phyloP scores from a whole-genome alignment of 2,888 invertebrate genomes.

The Caradrina kadenii region DNA sequence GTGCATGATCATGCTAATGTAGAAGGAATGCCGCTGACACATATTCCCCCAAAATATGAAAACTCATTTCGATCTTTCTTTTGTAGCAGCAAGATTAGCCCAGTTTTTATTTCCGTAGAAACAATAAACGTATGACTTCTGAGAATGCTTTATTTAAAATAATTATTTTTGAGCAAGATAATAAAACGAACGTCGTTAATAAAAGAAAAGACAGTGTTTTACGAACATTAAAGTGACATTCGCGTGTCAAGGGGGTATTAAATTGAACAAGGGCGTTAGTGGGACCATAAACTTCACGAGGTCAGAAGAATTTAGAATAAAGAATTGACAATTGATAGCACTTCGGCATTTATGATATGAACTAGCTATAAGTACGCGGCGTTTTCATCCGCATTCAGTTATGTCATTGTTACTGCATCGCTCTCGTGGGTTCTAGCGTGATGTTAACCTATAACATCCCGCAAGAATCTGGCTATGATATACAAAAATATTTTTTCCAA shows the following conservation, averaged over 20 bases:
- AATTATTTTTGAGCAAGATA: slow-evolving; percentile 28
- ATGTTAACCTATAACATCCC: too few species aligned
- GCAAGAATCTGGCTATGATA: too few species aligned
- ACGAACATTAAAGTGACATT: slow-evolving; percentile 55
- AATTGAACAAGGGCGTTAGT: slow-evolving; percentile 43
- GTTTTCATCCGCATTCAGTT: too few species aligned
- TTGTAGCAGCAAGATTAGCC: slow-evolving; percentile 35
- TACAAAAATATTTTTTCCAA: too few species aligned
- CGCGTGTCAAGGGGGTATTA: slow-evolving; percentile 55
- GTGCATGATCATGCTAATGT: slow-evolving; percentile 5
- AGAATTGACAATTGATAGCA: slow-evolving; percentile 12
- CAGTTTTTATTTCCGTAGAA: slow-evolving; percentile 46
- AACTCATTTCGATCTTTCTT: slow-evolving; percentile 11
- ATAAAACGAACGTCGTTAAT: slow-evolving; percentile 49
- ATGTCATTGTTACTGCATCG: too few species aligned
- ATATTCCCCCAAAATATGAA: slow-evolving; percentile 18
- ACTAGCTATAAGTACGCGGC: too few species aligned
- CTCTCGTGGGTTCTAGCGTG: too few species aligned
- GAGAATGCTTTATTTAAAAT: slow-evolving; percentile 31
- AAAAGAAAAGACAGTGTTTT: slow-evolving; percentile 28
- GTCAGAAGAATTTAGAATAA: slow-evolving; percentile 27
- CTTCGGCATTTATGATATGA: too few species aligned
- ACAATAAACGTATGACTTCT: slow-evolving; percentile 28
- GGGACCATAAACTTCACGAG: slow-evolving; percentile 36
- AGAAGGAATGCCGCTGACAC: slow-evolving; percentile 18